Base-by-base conservation (phyloP, 1,140 invertebrate genomes). In the Drosophila sp. region DNA sequence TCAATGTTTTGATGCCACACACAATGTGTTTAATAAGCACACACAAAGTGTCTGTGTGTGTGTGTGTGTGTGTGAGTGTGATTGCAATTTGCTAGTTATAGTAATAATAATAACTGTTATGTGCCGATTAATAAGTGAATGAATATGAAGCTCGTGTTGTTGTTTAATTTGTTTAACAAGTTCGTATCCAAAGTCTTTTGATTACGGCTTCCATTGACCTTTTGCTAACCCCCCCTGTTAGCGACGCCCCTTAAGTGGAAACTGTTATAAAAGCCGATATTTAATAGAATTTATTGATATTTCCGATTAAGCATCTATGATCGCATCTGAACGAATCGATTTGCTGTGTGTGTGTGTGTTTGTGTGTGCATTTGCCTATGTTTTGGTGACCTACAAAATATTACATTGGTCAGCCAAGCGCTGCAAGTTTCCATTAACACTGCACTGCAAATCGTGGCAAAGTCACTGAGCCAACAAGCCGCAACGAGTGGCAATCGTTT, bases 391-490 rank as follows among this genome's bases (percentile, higher is more conserved):
- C 90, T 91, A 91, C 90, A 91, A 91, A 91, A 60, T 81, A 76
- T 81, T 75, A 82, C 76, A 77, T 84, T 91, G 90, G 90, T 79
- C 90, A 91, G 85, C 90, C 77, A 84, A 76, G 83, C 86, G 80
- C 61, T 82, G 86, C 90, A 90, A 75, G 84, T 90, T 90, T 81
- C 86, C 85, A 90, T 89, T 89, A 89, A 82, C 84, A 89, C 77
- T 80, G 85, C 74, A 60, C 35, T 60, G 66, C 35, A 60, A 71
- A 65, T 62, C 64, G 69, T 56, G 69, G 72, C 80, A 73, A 79
- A 76, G 72, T 74, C 80, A 83, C 67, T 64, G 47, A 73, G 76
- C 60, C 79, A 70, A 64, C 66, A 72, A 70, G 27, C 25, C 54
- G 38, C 70, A 64, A 4, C 66, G 61, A 74, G 63, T 70, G 62